phyloP scores from a whole-genome alignment of 2,888 invertebrate genomes.

The Meteorus colon region DNA sequence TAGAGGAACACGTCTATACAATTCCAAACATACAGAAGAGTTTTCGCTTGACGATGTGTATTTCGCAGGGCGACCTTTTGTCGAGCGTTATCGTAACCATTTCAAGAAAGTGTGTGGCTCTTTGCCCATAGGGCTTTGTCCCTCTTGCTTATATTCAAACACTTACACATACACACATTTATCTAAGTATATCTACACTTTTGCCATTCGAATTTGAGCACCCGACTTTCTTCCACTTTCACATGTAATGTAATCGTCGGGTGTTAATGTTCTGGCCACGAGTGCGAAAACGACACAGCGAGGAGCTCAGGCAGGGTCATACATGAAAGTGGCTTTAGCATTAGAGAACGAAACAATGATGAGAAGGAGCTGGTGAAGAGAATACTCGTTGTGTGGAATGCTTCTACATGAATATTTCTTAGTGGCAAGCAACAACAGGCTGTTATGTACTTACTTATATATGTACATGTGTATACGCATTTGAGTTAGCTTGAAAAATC shows the following conservation, averaged over 20 bases:
- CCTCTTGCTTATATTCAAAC: conserved; percentile 9
- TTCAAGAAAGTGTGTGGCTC: conserved; percentile 17
- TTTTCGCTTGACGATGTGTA: conserved; percentile 11
- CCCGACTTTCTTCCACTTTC: conserved; percentile 59
- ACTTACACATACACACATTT: conserved; percentile 1
- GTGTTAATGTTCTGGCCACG: conserved; percentile 58
- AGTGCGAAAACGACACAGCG: conserved; percentile 18
- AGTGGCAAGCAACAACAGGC: conserved; percentile 26
- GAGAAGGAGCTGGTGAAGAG: conserved; percentile 17
- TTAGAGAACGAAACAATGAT: conserved; percentile 33
- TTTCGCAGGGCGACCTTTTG: conserved; percentile 11
- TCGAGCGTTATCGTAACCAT: conserved; percentile 22
- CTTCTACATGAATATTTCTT: neutral
- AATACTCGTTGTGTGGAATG: conserved; percentile 22
- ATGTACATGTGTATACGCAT: neutral
- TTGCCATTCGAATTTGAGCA: conserved; percentile 42
- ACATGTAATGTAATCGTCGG: conserved; percentile 58
- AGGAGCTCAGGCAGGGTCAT: conserved; percentile 23
- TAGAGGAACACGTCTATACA: conserved; percentile 28
- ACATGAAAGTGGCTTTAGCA: conserved; percentile 19
- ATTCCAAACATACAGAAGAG: conserved; percentile 22
- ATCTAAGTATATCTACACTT: neutral
- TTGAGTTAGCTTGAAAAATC: conserved; percentile 38
- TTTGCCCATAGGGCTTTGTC: conserved; percentile 11
- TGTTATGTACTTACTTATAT: neutral